Conservation (phyloP, 2,888 invertebrate species). For the Cancer borealis region DNA sequence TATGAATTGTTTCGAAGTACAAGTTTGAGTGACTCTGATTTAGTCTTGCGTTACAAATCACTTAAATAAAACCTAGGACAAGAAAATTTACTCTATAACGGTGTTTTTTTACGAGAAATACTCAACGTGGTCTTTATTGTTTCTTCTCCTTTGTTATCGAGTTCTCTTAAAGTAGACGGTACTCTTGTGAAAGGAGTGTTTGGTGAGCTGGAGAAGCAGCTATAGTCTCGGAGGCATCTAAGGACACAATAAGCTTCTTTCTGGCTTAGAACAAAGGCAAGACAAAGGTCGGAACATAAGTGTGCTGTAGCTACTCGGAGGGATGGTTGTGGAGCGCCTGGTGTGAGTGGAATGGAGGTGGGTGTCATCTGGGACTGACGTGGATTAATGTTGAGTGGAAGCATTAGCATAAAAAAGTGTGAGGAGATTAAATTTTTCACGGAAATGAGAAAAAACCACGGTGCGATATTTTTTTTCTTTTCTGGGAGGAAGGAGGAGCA, state of each 20-base stretch:
- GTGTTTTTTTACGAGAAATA: not conserved
- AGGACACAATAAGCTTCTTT: conserved; percentile 3
- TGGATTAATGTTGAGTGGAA: conserved; percentile 9
- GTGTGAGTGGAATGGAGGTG: not conserved
- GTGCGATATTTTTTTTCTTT: not conserved
- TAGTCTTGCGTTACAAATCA: not conserved
- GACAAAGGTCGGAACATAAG: not conserved
- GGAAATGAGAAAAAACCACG: conserved; percentile 5
- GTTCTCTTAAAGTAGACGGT: not conserved
- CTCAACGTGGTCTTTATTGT: not conserved
- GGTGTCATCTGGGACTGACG: not conserved
- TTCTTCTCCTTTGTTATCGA: not conserved
- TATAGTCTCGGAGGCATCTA: not conserved
- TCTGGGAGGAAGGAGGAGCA: not conserved
- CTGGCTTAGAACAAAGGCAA: not conserved
- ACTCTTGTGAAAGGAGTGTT: not conserved
- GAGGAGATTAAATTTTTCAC: not conserved
- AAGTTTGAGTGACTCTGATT: not conserved
- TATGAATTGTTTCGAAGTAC: too few species aligned
- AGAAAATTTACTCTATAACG: not conserved
- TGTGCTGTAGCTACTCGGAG: not conserved
- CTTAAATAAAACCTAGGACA: not conserved
- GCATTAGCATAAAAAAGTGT: conserved; percentile 20
- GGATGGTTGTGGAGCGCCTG: not conserved
- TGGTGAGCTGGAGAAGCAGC: not conserved